Base-by-base conservation (phyloP, 2,888 invertebrate genomes). In the Hydropsyche betteni region DNA sequence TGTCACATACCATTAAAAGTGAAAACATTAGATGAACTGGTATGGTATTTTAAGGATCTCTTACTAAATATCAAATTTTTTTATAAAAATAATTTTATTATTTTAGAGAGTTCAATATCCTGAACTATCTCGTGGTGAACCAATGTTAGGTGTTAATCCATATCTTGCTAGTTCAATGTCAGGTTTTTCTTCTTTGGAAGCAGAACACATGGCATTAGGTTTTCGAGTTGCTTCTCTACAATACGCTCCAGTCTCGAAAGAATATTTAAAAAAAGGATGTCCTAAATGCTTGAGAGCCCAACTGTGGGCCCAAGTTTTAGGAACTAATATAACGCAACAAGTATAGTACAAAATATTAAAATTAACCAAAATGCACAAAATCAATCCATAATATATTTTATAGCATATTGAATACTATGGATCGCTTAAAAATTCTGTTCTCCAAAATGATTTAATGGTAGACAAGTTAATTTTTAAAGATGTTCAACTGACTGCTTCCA, bases 381-480 rank as follows among this genome's bases (percentile, higher is more conserved):
- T n/a, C 0, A 64, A 0, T 36, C 34, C 10, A 34, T 81, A 24
- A 24, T 24, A 24, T 24, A 24, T 24, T 24, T 86, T 86, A 73
- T 82, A 94, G 94, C 91, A 94, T 83, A 83, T 87, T 5, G 88
- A 89, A 16, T 91, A 95, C 83, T 98, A 95, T 85, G 91, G 92
- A 76, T 91, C 92, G 81, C 85, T 98, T 77, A 96, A 95, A 83
- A 90, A 89, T 78, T 90, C 91, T 81, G 97, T 97, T 0, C 84
- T 97, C 53, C 93, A 94, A 81, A 94, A 94, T 81, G 97, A 98
- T 83, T 89, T 98, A 74, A 93, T 98, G 88, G 94, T 97, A 50
- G 98, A 98, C 84, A 96, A 96, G 84, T 87, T 98, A 7, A 94
- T 98, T 81, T 95, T 97, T 81, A 98, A 98, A 88, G 98, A 98